Percentiles rank a stretch among this genome's conserved stretches.
phyloP scores from a whole-genome alignment of 2,797 vertebrate genomes.

The Hydrocynus forskahlii region DNA sequence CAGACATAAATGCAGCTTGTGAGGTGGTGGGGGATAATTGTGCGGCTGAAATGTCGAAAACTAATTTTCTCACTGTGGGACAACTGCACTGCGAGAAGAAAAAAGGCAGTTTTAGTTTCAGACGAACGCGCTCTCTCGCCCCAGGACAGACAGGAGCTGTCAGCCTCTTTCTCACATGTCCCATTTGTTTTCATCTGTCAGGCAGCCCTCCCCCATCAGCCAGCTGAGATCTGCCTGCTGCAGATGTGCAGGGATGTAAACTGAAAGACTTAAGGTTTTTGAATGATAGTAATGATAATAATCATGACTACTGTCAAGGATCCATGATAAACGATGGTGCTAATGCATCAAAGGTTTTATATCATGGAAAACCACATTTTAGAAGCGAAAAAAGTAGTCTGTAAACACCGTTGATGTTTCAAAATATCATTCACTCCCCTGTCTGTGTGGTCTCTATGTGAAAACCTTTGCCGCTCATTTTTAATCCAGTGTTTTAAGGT shows the following conservation, averaged over 20 bases:
- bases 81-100: constrained; percentile 49
- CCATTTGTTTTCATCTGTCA: constrained; percentile 50
- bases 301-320: too few relatives aligned
- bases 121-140: constrained; percentile 32
- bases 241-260: constrained; percentile 15
- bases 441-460: not conserved
- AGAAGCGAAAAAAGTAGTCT: too few relatives aligned
- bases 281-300: not conserved
- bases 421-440: not conserved
- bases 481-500: not conserved
- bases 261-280: not conserved
- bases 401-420: not conserved
- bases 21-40: constrained; percentile 59
- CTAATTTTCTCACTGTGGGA: constrained; percentile 54
- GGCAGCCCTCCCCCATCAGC: not conserved
- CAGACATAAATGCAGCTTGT: constrained; percentile 52
- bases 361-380: not conserved
- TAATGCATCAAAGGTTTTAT: not conserved
- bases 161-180: constrained; percentile 40
- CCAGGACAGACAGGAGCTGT: constrained; percentile 47
- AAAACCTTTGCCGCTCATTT: not conserved
- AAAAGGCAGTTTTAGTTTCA: constrained; percentile 48
- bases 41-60: constrained; percentile 55
- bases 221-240: not conserved
- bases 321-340: not conserved